These are phyloP conservation scores for Acrossocheilus fasciatus DNA, from an alignment of 2,797 vertebrate genomes.

Conservation along the genomic window DNA sequence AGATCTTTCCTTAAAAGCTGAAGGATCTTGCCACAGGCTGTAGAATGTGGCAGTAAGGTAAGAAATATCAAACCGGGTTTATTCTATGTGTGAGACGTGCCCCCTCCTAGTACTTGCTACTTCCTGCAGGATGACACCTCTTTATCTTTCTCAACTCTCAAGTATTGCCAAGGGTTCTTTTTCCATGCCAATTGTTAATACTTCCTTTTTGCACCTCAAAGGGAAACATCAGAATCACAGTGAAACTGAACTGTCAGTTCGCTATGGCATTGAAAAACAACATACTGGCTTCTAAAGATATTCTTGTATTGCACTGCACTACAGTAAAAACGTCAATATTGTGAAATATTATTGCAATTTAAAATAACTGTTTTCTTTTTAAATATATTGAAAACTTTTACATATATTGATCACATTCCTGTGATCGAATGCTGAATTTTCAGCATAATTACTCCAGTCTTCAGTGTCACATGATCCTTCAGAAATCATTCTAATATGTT, in stretches of 20 bases:
- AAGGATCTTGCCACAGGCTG: constrained; percentile 16
- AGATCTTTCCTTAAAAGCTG: not conserved
- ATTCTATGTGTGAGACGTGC: constrained; percentile 6
- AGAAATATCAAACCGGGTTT: constrained; percentile 17
- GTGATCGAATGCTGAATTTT: not conserved
- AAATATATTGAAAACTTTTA: not conserved
- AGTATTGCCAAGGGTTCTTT: constrained; percentile 23
- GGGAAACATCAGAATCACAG: constrained; percentile 6
- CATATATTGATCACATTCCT: not conserved
- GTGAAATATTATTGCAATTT: not conserved
- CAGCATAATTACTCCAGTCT: not conserved
- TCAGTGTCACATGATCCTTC: not conserved
- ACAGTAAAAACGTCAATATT: no score
- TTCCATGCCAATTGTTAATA: constrained; percentile 16
- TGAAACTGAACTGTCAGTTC: not conserved
- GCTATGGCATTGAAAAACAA: not conserved
- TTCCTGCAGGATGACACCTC: constrained; percentile 23
- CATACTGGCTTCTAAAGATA: not conserved
- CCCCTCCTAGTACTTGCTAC: not conserved
- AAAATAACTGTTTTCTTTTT: not conserved
- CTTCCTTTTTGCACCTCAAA: constrained; percentile 1
- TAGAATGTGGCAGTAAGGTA: constrained; percentile 1
- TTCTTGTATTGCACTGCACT: not conserved
- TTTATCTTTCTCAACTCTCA: constrained; percentile 33
- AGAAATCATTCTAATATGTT: not conserved